A percentile compares a stretch with the other conserved stretches of the same genome.
phyloP scores from a whole-genome alignment of 1,140 invertebrate genomes.

The Lysiphlebus fabarum region DNA sequence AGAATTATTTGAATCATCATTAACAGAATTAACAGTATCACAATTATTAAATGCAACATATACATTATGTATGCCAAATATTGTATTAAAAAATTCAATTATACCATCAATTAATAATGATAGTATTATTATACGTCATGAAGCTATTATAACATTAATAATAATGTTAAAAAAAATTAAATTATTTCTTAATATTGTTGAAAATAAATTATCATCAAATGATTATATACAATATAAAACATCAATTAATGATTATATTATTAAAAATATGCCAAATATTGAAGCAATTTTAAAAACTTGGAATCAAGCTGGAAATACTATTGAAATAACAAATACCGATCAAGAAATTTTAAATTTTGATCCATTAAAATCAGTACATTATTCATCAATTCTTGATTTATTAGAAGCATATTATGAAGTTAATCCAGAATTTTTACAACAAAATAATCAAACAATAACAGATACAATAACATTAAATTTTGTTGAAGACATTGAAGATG shows the following conservation, averaged over 20 bases:
- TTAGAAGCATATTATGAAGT: constrained; percentile 57
- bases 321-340: constrained; percentile 29
- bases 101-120: constrained; percentile 35
- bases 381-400: constrained; percentile 57
- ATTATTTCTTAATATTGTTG: constrained; percentile 27
- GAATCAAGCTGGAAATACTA: constrained; percentile 42
- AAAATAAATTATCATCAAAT: constrained; percentile 23
- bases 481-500: constrained; percentile 32
- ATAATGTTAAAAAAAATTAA: constrained; percentile 39
- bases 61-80: constrained; percentile 35
- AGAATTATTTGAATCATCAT: constrained; percentile 30
- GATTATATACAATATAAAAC: constrained; percentile 30
- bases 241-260: constrained; percentile 32
- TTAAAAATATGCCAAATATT: constrained; percentile 55
- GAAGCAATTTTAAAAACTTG: constrained; percentile 54
- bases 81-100: constrained; percentile 40
- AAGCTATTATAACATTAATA: constrained; percentile 36
- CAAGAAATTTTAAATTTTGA: constrained; percentile 28
- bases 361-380: constrained; percentile 43
- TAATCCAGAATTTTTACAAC: constrained; percentile 57
- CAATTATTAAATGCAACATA: constrained; percentile 39
- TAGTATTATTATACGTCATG: constrained; percentile 37
- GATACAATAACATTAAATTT: constrained; percentile 36
- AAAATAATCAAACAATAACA: constrained; percentile 37
- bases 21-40: constrained; percentile 29